Evolutionary conservation across 2,113 vertebrate species (phyloP), one percentile per base, ranked within the genome.

Genomic region (Xiphorhynchus elegans): DNA sequence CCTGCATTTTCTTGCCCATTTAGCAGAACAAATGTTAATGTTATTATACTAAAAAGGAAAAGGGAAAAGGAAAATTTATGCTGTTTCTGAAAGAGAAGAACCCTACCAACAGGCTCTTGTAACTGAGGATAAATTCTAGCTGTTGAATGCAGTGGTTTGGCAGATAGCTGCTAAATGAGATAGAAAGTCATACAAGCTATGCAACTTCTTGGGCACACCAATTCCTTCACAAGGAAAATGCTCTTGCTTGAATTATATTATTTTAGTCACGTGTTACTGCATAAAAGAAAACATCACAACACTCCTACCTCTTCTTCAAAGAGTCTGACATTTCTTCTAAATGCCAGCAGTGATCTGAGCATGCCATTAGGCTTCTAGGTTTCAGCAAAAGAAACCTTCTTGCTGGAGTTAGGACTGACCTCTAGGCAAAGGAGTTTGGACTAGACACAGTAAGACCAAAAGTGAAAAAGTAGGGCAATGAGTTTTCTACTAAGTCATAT

Each of bases 321-420:
- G 13, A 35, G 15, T 37, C 21, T 44, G 11, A 33, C 3, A 0
- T 12, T 1, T 0, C 4, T 31, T 18, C 14, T 50, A 16, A 58
- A 20, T 10, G 3, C 9, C 7, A 26, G 24, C 42, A 75, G 70
- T 4, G 4, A 59, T n/a, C 21, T 80, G n/a, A 84, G 37, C 19
- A 11, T 7, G 13, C 5, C n/a, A 63, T 37, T 12, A 24, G 28
- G 21, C 49, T 72, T 59, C 76, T 9, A 76, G 7, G 23, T 17
- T 72, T 53, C 63, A 68, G 20, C 13, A 62, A 8, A 63, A 47
- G 37, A 63, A 83, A 10, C 5, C 5, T 80, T 16, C 28, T 69
- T 73, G 35, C 19, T 76, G 35, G 25, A 29, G 10, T 76, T 56
- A 68, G 44, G 73, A 20, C 28, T 68, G 29, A 50, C 8, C 56